Evolutionary conservation across 2,113 vertebrate species (phyloP), one percentile per base, ranked within the genome.

Genomic region (Nyctereutes procyonoides): DNA sequence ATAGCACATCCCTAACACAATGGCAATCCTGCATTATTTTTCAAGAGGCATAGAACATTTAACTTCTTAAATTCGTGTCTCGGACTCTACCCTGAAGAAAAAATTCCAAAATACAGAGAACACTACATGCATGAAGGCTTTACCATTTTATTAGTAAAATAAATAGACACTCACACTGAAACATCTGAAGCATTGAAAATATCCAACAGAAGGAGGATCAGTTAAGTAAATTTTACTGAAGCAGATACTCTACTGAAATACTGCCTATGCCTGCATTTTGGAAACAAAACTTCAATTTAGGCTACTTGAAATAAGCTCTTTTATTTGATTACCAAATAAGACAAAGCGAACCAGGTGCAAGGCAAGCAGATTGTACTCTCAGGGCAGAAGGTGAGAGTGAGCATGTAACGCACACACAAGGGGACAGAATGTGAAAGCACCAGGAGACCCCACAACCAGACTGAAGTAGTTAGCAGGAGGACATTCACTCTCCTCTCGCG

Each of bases 371-470:
- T 8, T 7, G 38, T 1, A 8, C 35, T 10, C 13, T 38, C 0
- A 30, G 92, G 48, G 35, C 1, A 1, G 58, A 20, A n/a, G 30
- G 7, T 1, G 2, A 32, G 26, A 43, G 14, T 15, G 3, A 24
- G 20, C 2, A 8, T 6, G 0, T 0, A 7, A 6, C 0, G 60
- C 60, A 2, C 0, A 0, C 3, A 20, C 22, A 43, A 30, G 63
- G 30, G 26, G 0, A 4, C 35, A 13, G n/a, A 5, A 1, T 0
- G 0, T 15, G 8, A 4, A 28, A 14, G 30, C 2, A 5, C 48
- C 20, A 0, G 53, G 22, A 35, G 43, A 63, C 7, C 3, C 32
- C 6, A 3, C 0, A 0, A 17, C 80, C 67, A 1, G 56, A 10
- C 71, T 0, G 22, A 0, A 5, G 0, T 2, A 8, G 20, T 6